phyloP scores from a whole-genome alignment of 2,113 vertebrate species.

The Chaetorhynchus papuensis region DNA sequence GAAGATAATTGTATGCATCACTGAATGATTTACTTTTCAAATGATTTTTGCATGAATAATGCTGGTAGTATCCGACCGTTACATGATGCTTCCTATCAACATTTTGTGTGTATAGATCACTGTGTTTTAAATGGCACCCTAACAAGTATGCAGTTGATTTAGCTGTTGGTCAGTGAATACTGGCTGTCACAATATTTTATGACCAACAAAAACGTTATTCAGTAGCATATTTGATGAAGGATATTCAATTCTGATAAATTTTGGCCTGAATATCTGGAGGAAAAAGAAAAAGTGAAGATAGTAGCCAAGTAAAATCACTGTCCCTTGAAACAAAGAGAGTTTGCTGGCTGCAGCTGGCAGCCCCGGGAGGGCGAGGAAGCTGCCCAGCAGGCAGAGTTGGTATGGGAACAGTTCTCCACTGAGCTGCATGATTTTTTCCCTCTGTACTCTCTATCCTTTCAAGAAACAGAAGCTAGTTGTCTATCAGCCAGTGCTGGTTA shows the following conservation, averaged over 20 bases:
- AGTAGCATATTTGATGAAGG: neutral
- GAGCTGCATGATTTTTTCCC: neutral
- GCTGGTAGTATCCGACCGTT: neutral
- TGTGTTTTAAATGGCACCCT: neutral
- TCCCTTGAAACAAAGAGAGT: neutral
- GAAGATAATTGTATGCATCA: neutral
- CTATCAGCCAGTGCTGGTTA: constrained; percentile 3
- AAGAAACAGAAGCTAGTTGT: constrained; percentile 26
- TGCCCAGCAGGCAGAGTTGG: neutral
- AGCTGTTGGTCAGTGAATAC: neutral
- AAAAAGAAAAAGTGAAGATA: neutral
- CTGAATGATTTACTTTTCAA: neutral
- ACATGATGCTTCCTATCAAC: neutral
- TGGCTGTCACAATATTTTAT: neutral
- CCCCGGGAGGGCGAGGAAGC: rapidly evolving
- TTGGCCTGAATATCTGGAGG: neutral
- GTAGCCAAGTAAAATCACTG: neutral
- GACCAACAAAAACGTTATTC: neutral
- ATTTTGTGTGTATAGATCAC: neutral
- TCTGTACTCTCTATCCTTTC: neutral
- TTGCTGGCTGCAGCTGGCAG: neutral
- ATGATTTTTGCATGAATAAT: neutral
- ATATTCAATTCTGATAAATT: neutral
- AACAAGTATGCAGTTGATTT: neutral
- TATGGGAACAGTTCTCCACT: neutral